These are phyloP conservation scores for Matsumurasca onukii DNA, from an alignment of 1,140 invertebrate genomes.

Conservation along the genomic window DNA sequence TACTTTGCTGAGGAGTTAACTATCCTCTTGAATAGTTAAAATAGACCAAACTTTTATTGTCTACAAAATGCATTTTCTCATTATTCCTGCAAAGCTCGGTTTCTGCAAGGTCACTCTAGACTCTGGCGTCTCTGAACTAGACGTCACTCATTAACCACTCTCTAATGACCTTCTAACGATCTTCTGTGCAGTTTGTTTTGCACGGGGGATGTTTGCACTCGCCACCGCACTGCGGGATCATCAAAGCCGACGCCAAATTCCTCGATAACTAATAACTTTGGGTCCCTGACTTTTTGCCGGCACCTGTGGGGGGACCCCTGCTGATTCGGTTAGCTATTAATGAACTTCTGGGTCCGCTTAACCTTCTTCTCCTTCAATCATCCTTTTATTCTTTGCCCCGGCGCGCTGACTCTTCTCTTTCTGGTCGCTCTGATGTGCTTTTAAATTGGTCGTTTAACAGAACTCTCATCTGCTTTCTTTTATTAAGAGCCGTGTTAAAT, in stretches of 20 bases:
- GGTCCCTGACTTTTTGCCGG: not conserved
- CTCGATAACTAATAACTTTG: conserved; percentile 23
- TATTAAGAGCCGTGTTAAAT: conserved; percentile 19
- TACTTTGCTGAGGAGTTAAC: too few relatives aligned
- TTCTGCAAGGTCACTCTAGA: not conserved
- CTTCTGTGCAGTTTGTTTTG: conserved; percentile 1
- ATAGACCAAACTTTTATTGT: too few relatives aligned
- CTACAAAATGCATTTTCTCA: too few relatives aligned
- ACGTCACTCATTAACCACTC: not conserved
- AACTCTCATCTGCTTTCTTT: conserved; percentile 22
- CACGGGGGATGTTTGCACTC: conserved; percentile 13
- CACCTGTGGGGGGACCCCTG: conserved; percentile 4
- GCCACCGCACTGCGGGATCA: not conserved
- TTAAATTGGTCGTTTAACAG: conserved; percentile 24
- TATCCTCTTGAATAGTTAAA: too few relatives aligned
- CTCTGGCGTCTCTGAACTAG: not conserved
- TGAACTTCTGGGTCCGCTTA: conserved; percentile 17
- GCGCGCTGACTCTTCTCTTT: conserved; percentile 15
- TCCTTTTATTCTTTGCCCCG: conserved; percentile 13
- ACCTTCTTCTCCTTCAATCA: conserved; percentile 20
- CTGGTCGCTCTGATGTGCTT: conserved; percentile 5
- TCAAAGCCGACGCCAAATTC: conserved; percentile 22
- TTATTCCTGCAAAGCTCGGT: too few relatives aligned
- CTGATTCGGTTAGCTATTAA: conserved; percentile 15
- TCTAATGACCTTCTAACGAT: not conserved